phyloP scores from a whole-genome alignment of 2,113 vertebrate genomes.

The Anguilla japonica region DNA sequence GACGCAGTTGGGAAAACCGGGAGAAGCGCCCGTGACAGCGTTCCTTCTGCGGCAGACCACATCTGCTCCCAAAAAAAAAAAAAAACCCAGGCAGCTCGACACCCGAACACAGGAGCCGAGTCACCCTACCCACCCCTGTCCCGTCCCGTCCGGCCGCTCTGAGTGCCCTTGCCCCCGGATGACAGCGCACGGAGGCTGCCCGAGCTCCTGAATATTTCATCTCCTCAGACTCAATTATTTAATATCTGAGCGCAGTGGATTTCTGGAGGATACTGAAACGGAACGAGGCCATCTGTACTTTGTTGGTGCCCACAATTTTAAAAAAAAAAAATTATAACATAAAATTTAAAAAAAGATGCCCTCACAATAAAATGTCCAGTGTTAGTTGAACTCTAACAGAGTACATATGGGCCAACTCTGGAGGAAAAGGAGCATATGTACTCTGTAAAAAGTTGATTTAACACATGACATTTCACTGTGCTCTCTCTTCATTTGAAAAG shows the following conservation, averaged over 20 bases:
- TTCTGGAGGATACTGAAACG: slow-evolving; percentile 63
- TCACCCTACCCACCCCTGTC: slow-evolving; percentile 56
- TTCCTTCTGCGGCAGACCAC: neutral
- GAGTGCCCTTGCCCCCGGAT: slow-evolving; percentile 52
- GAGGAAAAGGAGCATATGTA: too few species aligned
- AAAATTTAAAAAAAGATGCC: too few species aligned
- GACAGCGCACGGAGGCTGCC: slow-evolving; percentile 57
- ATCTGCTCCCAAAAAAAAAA: neutral
- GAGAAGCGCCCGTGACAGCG: neutral
- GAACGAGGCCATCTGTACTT: slow-evolving; percentile 26
- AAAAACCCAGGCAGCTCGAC: neutral
- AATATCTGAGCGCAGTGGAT: slow-evolving; percentile 64
- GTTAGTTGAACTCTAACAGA: too few species aligned
- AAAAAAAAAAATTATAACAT: too few species aligned
- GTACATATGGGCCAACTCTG: too few species aligned
- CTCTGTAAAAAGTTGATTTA: too few species aligned
- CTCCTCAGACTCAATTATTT: slow-evolving; percentile 72
- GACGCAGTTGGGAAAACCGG: neutral
- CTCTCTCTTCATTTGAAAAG: too few species aligned
- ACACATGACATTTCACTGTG: too few species aligned
- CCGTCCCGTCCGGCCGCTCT: slow-evolving; percentile 39
- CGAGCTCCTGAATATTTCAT: slow-evolving; percentile 74
- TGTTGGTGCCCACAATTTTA: neutral
- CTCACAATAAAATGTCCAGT: too few species aligned
- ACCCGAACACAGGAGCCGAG: slow-evolving; percentile 52